These are phyloP conservation scores for Umimayanthus kanabou DNA, from an alignment of 92 coral and sea anemone genomes.

Conservation along the genomic window DNA sequence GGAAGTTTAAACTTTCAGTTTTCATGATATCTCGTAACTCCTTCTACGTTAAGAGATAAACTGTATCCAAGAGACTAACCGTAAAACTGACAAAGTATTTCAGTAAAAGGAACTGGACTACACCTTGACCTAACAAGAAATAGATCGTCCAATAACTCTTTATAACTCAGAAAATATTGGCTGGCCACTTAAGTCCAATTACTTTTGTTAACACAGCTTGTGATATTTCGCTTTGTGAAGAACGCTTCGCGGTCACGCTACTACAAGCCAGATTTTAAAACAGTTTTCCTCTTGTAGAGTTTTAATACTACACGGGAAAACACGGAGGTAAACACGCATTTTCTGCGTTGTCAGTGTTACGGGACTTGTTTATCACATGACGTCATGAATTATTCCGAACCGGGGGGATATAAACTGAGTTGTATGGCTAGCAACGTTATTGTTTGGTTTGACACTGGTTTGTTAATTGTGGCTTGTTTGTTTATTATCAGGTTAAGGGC, in stretches of 20 bases:
- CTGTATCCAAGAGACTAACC: background rate
- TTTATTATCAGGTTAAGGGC: background rate
- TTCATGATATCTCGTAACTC: background rate
- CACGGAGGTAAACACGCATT: background rate
- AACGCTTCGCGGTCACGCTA: background rate
- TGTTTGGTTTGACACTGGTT: background rate
- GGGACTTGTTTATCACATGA: conserved; percentile 16
- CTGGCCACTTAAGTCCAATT: background rate
- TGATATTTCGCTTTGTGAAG: background rate
- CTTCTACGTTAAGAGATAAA: background rate
- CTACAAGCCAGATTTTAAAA: background rate
- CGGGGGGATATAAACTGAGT: background rate
- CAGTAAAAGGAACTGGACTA: background rate
- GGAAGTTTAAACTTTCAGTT: background rate
- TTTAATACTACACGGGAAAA: background rate
- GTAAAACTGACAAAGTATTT: background rate
- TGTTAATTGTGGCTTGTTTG: background rate
- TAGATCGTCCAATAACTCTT: background rate
- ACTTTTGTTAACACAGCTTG: background rate
- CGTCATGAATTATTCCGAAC: conserved; percentile 3
- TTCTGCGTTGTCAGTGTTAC: conserved; percentile 14
- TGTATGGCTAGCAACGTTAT: background rate
- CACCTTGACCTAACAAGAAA: background rate
- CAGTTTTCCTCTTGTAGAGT: background rate
- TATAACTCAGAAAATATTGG: background rate